These are phyloP conservation scores for Coelopa pilipes DNA, from an alignment of 2,888 invertebrate species.

Conservation along the genomic window DNA sequence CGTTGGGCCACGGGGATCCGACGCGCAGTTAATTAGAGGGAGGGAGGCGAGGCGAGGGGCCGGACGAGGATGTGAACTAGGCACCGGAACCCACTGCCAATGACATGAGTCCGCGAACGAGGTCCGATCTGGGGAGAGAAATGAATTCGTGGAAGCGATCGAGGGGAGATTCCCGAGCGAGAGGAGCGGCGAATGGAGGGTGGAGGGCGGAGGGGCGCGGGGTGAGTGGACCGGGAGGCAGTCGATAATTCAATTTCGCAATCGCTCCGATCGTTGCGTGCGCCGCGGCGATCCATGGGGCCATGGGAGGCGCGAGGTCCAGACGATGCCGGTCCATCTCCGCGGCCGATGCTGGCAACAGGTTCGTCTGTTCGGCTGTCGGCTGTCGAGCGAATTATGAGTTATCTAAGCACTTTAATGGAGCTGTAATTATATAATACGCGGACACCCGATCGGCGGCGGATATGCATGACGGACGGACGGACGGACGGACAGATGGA, in stretches of 20 bases:
- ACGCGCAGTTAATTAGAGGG: too few relatives aligned
- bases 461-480: conserved; percentile 11
- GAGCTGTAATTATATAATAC: conserved; percentile 15
- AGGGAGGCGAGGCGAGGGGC: too few relatives aligned
- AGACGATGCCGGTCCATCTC: background rate
- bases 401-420: conserved; percentile 18
- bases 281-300: background rate
- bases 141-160: too few relatives aligned
- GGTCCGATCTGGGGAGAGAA: too few relatives aligned
- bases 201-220: background rate
- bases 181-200: background rate
- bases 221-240: too few relatives aligned
- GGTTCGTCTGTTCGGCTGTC: background rate
- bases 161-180: too few relatives aligned
- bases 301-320: background rate
- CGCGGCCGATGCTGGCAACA: background rate
- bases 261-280: background rate
- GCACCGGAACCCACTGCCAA: too few relatives aligned
- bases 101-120: too few relatives aligned
- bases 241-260: background rate
- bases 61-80: too few relatives aligned
- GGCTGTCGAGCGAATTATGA: conserved; percentile 12
- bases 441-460: background rate
- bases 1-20: background rate
- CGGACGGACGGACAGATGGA: too few relatives aligned